These are phyloP conservation scores for Cyclophora punctaria DNA, from an alignment of 2,888 invertebrate genomes.

Conservation along the genomic window DNA sequence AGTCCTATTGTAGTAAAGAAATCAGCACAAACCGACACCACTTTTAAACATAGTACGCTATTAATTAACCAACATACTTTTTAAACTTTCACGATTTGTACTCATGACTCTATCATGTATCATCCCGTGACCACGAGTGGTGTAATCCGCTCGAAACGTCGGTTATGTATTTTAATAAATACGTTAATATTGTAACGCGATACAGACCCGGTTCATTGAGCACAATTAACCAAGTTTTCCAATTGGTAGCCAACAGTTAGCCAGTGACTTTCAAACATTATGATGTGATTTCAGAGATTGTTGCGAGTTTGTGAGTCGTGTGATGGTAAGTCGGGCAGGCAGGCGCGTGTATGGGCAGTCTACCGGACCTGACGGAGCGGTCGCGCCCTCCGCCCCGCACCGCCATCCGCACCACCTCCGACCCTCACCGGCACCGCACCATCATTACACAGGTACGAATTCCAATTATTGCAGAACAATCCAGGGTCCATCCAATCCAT, in stretches of 20 bases:
- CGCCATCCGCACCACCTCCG: conserved; percentile 59
- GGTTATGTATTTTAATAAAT: too few relatives aligned
- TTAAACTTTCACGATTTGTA: too few relatives aligned
- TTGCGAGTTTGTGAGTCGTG: background rate
- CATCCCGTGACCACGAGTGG: too few relatives aligned
- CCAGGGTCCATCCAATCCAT: too few relatives aligned
- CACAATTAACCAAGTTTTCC: background rate
- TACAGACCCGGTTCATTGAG: background rate
- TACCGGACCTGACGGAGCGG: conserved; percentile 71
- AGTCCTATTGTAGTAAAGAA: too few relatives aligned
- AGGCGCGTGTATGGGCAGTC: conserved; percentile 62
- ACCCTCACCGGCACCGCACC: conserved; percentile 59
- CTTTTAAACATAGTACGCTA: too few relatives aligned
- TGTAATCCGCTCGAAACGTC: too few relatives aligned
- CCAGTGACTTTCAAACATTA: background rate
- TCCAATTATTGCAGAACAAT: too few relatives aligned
- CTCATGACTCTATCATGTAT: too few relatives aligned
- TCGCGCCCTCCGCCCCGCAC: conserved; percentile 54
- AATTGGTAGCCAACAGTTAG: background rate
- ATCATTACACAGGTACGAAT: conserved; percentile 43
- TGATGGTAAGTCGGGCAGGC: conserved; percentile 11
- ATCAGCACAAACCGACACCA: too few relatives aligned
- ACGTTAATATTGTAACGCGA: too few relatives aligned
- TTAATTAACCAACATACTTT: too few relatives aligned
- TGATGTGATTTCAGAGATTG: background rate